Percentiles rank a stretch among this genome's conserved stretches.
Conservation (phyloP, 2,888 invertebrate genomes). For the Ommatoiulus sabulosus region DNA sequence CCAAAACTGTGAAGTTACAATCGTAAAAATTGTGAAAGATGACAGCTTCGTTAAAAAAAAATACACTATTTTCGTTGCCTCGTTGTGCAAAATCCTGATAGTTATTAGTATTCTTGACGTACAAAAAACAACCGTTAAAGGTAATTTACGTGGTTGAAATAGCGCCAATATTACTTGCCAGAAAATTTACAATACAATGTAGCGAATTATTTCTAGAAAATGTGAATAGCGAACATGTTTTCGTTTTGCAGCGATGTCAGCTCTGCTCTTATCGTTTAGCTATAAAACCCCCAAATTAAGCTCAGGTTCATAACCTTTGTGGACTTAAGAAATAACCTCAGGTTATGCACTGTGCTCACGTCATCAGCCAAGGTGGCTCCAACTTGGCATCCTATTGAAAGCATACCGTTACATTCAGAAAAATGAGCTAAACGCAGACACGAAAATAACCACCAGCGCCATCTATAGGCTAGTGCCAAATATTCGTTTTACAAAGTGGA, state of each 20-base stretch:
- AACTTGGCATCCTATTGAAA: background rate
- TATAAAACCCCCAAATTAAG: slow-evolving; percentile 26
- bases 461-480: no score
- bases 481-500: no score
- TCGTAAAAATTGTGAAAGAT: background rate
- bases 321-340: background rate
- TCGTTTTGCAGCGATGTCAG: background rate
- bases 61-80: background rate
- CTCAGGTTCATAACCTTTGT: background rate
- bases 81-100: background rate
- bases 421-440: no score
- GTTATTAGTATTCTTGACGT: background rate
- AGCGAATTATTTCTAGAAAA: background rate
- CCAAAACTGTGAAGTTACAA: no score
- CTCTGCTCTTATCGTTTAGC: background rate
- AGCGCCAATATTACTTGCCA: background rate
- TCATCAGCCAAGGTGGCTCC: background rate
- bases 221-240: background rate
- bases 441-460: no score
- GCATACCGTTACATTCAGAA: no score
- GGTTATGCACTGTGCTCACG: background rate
- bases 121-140: background rate
- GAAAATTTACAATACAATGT: background rate
- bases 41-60: background rate
- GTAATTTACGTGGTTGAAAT: slow-evolving; percentile 19